Evolutionary conservation across 2,113 vertebrate species (phyloP).

Genomic region (Saccopteryx bilineata): DNA sequence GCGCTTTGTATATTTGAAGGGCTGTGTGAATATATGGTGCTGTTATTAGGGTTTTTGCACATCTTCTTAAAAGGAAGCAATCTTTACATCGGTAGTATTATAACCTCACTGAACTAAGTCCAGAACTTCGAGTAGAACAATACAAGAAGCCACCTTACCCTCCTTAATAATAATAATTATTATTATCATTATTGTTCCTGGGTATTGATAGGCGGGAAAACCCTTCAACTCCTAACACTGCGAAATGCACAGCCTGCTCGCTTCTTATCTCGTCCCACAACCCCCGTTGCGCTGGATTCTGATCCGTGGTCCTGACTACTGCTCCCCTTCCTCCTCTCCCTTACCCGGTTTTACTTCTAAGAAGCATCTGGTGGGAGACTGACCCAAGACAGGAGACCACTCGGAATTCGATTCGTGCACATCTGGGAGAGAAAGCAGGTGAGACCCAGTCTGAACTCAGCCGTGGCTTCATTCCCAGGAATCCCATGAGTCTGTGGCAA

Average conservation of each 20-base stretch:
- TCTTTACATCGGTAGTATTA: background rate
- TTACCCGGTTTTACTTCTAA: background rate
- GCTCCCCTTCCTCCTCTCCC: background rate
- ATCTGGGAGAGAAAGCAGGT: background rate
- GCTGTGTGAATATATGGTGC: background rate
- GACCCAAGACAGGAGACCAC: background rate
- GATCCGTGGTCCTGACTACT: rapidly evolving
- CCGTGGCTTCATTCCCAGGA: background rate
- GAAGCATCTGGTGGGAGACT: background rate
- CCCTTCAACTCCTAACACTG: background rate
- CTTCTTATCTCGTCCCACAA: background rate
- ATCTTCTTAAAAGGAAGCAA: background rate
- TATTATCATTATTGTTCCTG: background rate
- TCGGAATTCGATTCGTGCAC: rapidly evolving
- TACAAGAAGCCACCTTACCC: background rate
- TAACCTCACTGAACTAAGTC: background rate
- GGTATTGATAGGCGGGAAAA: background rate
- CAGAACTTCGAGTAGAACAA: background rate
- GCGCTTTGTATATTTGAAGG: slow-evolving; percentile 25
- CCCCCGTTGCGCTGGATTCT: background rate
- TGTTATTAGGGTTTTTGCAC: background rate
- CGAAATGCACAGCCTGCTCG: background rate
- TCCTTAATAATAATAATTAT: too few species aligned
- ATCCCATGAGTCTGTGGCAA: background rate
- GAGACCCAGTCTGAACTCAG: background rate